phyloP scores from a whole-genome alignment of 2,113 vertebrate genomes.

The Bambusicola thoracicus region DNA sequence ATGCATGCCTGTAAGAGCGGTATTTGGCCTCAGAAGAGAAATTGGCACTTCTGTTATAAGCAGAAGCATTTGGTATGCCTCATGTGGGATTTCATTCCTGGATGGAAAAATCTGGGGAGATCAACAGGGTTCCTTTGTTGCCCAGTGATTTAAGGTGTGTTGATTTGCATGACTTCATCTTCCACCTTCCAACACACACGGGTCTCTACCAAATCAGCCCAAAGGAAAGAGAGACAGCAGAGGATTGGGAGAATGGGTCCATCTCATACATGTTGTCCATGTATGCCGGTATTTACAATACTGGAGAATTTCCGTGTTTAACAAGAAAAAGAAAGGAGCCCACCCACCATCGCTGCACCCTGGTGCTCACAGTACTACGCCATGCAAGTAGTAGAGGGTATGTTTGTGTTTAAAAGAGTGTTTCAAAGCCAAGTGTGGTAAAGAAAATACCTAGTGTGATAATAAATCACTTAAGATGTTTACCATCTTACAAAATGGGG shows the following conservation, averaged over 20 bases:
- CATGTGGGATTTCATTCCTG: not conserved
- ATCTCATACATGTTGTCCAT: not conserved
- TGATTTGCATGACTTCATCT: conserved; percentile 51
- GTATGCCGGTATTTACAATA: not conserved
- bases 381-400: not conserved
- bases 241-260: conserved; percentile 4
- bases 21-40: conserved; percentile 20
- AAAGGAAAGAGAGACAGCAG: not conserved
- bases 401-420: conserved; percentile 34
- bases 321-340: conserved; percentile 31
- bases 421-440: conserved; percentile 55
- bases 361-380: not conserved
- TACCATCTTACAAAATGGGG: conserved; percentile 12
- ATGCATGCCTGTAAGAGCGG: not conserved
- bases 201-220: conserved; percentile 27
- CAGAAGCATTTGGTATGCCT: not conserved
- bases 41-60: not conserved
- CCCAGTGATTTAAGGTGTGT: conserved; percentile 40
- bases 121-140: conserved; percentile 46
- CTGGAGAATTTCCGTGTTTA: conserved; percentile 3
- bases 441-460: conserved; percentile 45
- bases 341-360: not conserved
- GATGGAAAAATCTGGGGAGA: conserved; percentile 20
- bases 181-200: not conserved
- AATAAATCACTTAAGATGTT: conserved; percentile 52